phyloP scores from a whole-genome alignment of 2,888 invertebrate genomes.

The Xiphydria camelus region DNA sequence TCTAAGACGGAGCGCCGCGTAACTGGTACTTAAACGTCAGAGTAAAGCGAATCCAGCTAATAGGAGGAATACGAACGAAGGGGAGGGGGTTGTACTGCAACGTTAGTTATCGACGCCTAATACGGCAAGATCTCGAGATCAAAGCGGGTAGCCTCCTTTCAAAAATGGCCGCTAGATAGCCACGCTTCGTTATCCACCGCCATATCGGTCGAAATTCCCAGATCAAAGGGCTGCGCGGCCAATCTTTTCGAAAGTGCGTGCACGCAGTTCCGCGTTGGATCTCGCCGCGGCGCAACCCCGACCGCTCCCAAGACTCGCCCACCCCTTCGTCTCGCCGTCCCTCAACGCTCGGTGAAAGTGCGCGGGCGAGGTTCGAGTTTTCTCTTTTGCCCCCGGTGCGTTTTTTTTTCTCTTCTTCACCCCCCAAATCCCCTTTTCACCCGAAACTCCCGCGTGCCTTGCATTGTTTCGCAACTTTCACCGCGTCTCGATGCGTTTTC shows the following conservation, averaged over 20 bases:
- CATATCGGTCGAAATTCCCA: conserved; percentile 33
- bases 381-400: conserved; percentile 10
- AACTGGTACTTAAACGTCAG: too few species aligned
- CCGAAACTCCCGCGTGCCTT: conserved; percentile 31
- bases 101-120: too few species aligned
- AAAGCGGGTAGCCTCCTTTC: conserved; percentile 34
- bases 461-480: conserved; percentile 52
- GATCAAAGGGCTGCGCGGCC: conserved; percentile 33
- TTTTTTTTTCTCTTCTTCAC: conserved; percentile 17
- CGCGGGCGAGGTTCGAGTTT: conserved; percentile 15
- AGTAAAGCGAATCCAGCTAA: too few species aligned
- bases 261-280: too few species aligned
- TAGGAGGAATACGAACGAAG: too few species aligned
- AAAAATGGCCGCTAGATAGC: conserved; percentile 35
- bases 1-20: too few species aligned
- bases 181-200: too few species aligned
- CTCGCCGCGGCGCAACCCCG: conserved; percentile 22
- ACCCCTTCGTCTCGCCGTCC: conserved; percentile 5
- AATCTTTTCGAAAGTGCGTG: conserved; percentile 10
- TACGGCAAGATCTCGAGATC: too few species aligned
- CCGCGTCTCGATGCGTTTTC: conserved; percentile 24
- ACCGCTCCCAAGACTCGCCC: conserved; percentile 26
- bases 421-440: conserved; percentile 16
- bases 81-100: too few species aligned
- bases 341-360: conserved; percentile 7